These are phyloP conservation scores for Ichneumoninae sp. DNA, from an alignment of 2,888 invertebrate genomes.

Conservation along the genomic window DNA sequence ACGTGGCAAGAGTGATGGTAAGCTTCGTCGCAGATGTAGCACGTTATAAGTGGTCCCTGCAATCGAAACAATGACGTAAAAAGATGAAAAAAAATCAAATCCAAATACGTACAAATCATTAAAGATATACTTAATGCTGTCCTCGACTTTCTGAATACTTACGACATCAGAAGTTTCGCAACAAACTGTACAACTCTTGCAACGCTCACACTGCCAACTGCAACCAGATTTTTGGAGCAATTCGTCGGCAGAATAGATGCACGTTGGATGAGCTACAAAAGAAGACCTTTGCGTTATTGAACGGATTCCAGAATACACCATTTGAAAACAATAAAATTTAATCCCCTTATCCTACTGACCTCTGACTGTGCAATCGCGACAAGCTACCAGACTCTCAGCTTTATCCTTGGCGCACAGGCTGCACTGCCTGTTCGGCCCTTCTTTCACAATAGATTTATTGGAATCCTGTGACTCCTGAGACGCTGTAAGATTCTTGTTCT, in stretches of 20 bases:
- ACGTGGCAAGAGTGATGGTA: slow-evolving; percentile 93
- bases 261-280: slow-evolving; percentile 88
- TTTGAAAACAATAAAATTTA: neutral
- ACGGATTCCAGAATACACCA: neutral
- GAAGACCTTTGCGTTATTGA: slow-evolving; percentile 21
- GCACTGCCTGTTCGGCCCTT: slow-evolving; percentile 80
- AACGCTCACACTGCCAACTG: slow-evolving; percentile 95
- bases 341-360: slow-evolving; percentile 81
- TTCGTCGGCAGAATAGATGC: slow-evolving; percentile 88
- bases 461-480: slow-evolving; percentile 78
- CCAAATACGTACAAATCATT: neutral
- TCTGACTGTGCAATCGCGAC: slow-evolving; percentile 90
- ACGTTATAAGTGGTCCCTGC: slow-evolving; percentile 90
- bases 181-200: slow-evolving; percentile 94
- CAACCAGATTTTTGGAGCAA: slow-evolving; percentile 88
- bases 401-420: slow-evolving; percentile 82
- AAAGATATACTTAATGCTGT: neutral
- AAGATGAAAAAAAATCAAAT: slow-evolving; percentile 26
- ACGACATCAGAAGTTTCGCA: slow-evolving; percentile 91
- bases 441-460: slow-evolving; percentile 74
- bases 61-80: slow-evolving; percentile 40
- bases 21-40: slow-evolving; percentile 93
- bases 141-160: slow-evolving; percentile 82
- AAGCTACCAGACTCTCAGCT: slow-evolving; percentile 88
- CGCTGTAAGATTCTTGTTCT: slow-evolving; percentile 85